These are phyloP conservation scores for Rhynchonema sp. DNA, from an alignment of 2,888 invertebrate genomes.

Conservation along the genomic window DNA sequence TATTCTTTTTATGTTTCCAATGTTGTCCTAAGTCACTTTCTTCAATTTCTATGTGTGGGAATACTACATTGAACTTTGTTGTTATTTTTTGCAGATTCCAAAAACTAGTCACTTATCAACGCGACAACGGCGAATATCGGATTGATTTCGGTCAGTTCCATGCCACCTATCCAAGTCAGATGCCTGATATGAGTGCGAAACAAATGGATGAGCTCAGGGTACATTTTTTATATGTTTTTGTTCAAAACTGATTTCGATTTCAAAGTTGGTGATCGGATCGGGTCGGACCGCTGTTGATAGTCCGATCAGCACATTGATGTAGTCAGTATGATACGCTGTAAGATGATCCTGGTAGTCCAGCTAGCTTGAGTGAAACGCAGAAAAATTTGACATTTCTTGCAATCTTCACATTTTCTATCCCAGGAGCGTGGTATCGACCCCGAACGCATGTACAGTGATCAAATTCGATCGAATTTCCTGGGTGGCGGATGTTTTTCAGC, in stretches of 20 bases:
- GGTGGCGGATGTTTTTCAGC: not conserved
- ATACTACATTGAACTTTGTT: too few relatives aligned
- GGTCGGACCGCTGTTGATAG: not conserved
- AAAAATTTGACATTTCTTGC: too few relatives aligned
- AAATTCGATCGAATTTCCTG: not conserved
- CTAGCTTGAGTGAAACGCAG: too few relatives aligned
- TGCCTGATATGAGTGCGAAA: constrained; percentile 66
- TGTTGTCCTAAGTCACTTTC: too few relatives aligned
- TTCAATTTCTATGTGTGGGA: too few relatives aligned
- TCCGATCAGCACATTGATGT: too few relatives aligned
- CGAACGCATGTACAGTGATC: not conserved
- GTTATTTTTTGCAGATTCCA: constrained; percentile 25
- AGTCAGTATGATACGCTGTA: too few relatives aligned
- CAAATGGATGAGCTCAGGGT: constrained; percentile 43
- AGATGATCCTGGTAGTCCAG: too few relatives aligned
- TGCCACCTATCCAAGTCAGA: constrained; percentile 76
- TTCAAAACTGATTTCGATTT: not conserved
- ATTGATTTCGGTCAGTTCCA: constrained; percentile 79
- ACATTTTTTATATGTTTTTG: not conserved
- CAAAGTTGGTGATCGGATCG: not conserved
- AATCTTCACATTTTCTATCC: too few relatives aligned
- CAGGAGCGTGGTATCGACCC: not conserved
- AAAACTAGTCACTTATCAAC: constrained; percentile 48
- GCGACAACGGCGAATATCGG: constrained; percentile 34
- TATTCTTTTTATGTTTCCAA: too few relatives aligned